Percentiles rank a stretch among this genome's conserved stretches.
Evolutionary conservation across 2,113 vertebrate species (phyloP).

Genomic region (Furnarius figulus): DNA sequence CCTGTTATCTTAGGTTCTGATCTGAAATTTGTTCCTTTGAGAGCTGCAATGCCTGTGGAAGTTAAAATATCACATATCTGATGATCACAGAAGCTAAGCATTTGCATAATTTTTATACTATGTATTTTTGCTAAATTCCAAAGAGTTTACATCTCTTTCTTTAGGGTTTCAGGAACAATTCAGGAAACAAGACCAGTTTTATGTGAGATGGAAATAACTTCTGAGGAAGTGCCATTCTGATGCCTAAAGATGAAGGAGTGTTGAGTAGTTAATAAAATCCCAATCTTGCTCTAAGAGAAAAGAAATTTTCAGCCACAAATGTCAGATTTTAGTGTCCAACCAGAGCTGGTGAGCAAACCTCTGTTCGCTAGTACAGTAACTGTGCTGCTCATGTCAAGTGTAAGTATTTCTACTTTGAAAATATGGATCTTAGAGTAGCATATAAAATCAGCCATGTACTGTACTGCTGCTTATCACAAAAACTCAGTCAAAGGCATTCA

Average conservation of each 20-base stretch:
- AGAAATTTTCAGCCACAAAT: not conserved
- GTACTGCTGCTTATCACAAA: not conserved
- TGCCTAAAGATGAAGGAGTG: not conserved
- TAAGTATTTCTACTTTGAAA: not conserved
- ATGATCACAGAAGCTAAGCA: not conserved
- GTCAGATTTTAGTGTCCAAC: not conserved
- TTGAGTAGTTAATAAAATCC: constrained; percentile 22
- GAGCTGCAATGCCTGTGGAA: not conserved
- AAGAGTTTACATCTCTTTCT: not conserved
- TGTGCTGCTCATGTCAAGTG: not conserved
- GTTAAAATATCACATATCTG: not conserved
- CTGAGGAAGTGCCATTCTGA: not conserved
- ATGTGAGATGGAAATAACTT: not conserved
- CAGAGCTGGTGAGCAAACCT: not conserved
- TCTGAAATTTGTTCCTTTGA: not conserved
- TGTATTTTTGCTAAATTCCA: not conserved
- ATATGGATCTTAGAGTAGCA: not conserved
- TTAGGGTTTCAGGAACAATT: not conserved
- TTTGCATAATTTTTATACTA: not conserved
- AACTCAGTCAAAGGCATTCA: not conserved
- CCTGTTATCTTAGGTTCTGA: not conserved
- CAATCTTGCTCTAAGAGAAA: not conserved
- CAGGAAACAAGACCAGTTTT: not conserved
- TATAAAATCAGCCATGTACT: not conserved
- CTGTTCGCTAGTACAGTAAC: not conserved